phyloP scores from a whole-genome alignment of 2,113 vertebrate genomes.

The Gymnocephalus cernua region DNA sequence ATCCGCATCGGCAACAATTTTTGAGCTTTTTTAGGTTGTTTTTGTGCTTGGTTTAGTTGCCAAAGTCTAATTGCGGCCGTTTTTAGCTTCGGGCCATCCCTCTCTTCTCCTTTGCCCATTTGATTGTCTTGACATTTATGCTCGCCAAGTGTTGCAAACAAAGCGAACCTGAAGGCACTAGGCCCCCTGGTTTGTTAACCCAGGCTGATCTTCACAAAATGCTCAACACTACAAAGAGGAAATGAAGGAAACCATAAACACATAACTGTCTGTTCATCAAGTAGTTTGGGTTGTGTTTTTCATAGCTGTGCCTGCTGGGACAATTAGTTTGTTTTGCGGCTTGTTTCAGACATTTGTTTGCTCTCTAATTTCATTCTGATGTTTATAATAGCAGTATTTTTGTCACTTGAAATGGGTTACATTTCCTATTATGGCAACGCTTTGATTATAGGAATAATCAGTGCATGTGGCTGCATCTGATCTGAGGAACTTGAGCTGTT shows the following conservation, averaged over 20 bases:
- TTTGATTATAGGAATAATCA: constrained; percentile 56
- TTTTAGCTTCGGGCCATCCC: constrained; percentile 24
- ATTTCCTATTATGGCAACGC: constrained; percentile 7
- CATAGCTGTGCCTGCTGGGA: constrained; percentile 1
- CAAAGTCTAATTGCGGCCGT: constrained; percentile 40
- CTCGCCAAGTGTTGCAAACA: constrained; percentile 40
- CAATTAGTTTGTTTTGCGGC: constrained; percentile 8
- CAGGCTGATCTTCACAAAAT: neutral
- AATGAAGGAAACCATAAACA: neutral
- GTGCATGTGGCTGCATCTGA: constrained; percentile 9
- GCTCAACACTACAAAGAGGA: neutral
- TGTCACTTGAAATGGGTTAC: neutral
- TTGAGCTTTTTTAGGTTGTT: neutral
- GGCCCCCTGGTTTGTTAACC: neutral
- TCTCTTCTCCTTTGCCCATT: constrained; percentile 17
- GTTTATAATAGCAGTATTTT: constrained; percentile 17
- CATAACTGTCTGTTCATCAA: neutral
- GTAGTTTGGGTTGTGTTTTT: neutral
- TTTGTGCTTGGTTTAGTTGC: constrained; percentile 1
- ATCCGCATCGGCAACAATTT: neutral
- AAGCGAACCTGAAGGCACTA: constrained; percentile 16
- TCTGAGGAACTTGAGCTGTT: neutral
- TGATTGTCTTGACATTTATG: constrained; percentile 46
- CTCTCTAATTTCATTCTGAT: constrained; percentile 27
- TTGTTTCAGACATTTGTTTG: constrained; percentile 34